phyloP scores from a whole-genome alignment of 2,888 invertebrate genomes.

The Ochropleura plecta region DNA sequence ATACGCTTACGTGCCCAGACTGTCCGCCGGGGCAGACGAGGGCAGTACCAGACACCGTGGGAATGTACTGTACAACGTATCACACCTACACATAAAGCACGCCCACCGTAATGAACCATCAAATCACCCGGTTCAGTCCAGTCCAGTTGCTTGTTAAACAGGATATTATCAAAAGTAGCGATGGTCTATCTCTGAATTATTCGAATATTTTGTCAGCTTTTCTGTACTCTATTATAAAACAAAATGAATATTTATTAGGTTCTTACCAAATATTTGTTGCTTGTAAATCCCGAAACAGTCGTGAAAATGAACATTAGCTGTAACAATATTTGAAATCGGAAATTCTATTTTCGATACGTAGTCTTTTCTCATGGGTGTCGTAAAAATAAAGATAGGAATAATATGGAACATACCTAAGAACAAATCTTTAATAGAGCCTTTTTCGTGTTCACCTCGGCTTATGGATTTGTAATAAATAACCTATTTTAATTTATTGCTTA shows the following conservation, averaged over 20 bases:
- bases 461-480: not conserved
- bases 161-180: slow-evolving; percentile 30
- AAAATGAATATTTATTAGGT: slow-evolving; percentile 47
- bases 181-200: slow-evolving; percentile 16
- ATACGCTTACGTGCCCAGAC: slow-evolving; percentile 63
- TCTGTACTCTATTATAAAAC: slow-evolving; percentile 21
- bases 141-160: slow-evolving; percentile 18
- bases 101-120: not conserved
- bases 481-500: slow-evolving; percentile 8
- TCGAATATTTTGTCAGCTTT: slow-evolving; percentile 34
- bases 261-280: slow-evolving; percentile 51
- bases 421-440: slow-evolving; percentile 1
- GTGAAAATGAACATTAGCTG: slow-evolving; percentile 53
- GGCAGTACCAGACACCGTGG: slow-evolving; percentile 45
- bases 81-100: slow-evolving; percentile 6
- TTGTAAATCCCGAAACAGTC: slow-evolving; percentile 50
- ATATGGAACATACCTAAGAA: not conserved
- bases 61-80: slow-evolving; percentile 45
- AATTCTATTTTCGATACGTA: slow-evolving; percentile 56
- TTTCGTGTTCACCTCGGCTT: not conserved
- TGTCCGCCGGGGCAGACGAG: slow-evolving; percentile 43
- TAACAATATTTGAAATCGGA: slow-evolving; percentile 54
- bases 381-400: slow-evolving; percentile 29
- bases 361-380: slow-evolving; percentile 37
- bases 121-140: not conserved